Evolutionary conservation across 2,888 invertebrate genomes (phyloP).

Genomic region (Hololepta plana): DNA sequence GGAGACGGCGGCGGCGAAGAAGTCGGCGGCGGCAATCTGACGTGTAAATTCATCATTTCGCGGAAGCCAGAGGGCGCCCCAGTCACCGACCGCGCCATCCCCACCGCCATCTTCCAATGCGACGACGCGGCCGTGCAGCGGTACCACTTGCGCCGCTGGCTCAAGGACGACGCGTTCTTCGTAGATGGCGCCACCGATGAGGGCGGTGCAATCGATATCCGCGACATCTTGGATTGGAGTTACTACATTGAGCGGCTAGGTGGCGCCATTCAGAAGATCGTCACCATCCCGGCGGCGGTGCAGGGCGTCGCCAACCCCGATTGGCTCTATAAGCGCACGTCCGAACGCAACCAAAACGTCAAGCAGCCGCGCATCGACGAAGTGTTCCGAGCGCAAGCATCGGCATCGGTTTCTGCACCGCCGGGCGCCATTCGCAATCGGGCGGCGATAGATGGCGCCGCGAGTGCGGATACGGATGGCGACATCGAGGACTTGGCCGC

Average conservation of each 20-base stretch:
- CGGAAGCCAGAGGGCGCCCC: conserved; percentile 84
- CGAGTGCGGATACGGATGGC: too few relatives aligned
- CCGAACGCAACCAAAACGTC: conserved; percentile 77
- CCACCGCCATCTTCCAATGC: conserved; percentile 89
- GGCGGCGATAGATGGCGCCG: too few relatives aligned
- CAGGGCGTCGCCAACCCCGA: conserved; percentile 96
- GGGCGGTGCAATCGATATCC: conserved; percentile 75
- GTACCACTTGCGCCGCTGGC: conserved; percentile 85
- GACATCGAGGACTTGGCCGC: too few relatives aligned
- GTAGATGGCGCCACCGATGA: too few relatives aligned
- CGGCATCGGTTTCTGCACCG: too few relatives aligned
- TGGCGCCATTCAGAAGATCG: conserved; percentile 93
- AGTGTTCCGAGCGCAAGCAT: too few relatives aligned
- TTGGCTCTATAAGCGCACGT: conserved; percentile 90
- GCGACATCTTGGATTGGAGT: conserved; percentile 90
- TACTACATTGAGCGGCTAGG: conserved; percentile 95
- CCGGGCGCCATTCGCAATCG: too few relatives aligned
- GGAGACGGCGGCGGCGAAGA: conserved; percentile 99
- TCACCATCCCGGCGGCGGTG: conserved; percentile 96
- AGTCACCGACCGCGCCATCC: conserved; percentile 85
- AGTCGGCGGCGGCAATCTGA: conserved; percentile 87
- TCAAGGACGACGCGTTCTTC: conserved; percentile 65
- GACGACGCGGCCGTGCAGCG: conserved; percentile 70
- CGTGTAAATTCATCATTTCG: conserved; percentile 85
- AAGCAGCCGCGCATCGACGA: conserved; percentile 90